Base-by-base conservation (phyloP, 2,797 vertebrate genomes). In the Anguilla megastoma region DNA sequence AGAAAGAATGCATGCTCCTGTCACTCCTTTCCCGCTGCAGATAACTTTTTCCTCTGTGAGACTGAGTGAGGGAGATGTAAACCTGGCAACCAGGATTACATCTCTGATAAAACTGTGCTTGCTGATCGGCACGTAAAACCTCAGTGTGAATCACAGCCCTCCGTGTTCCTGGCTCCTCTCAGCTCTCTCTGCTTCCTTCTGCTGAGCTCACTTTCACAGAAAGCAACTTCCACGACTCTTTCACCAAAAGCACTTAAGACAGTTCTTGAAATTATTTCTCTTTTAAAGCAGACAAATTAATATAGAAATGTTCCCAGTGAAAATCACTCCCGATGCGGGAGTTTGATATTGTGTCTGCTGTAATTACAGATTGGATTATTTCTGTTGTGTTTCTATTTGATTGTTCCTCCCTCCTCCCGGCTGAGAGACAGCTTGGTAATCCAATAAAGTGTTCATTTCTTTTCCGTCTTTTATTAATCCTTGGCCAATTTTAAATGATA, bases 401-500 rank as follows among this genome's bases (percentile, higher is more conserved):
- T 85, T 85, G 58, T 48, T 30, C 12, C 48, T 58, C 86, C 54
- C 86, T 85, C 82, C 86, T 87, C 87, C 33, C 14, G 52, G 24
- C 52, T 14, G 14, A 71, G 76, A 52, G 52, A 84, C 80, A 79
- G 54, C 69, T 14, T 8, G 21, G 69, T 84, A 89, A 90, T 86
- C 63, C 83, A 84, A 88, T 90, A 54, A 87, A 74, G 89, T 88
- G 74, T 86, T 79, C 60, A 89, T 88, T 86, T 85, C 80, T 87
- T 87, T 88, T 18, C 45, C 85, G 90, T 91, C 27, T 85, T 83
- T 71, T 86, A 74, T 82, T 71, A 87, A 90, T 89, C 85, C 92
- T 89, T 90, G 87, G 90, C 89, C 92, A 91, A 91, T 89, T 92
- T 89, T 87, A 90, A 92, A 92, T 93, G 90, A 90, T 88, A 89